Percentiles rank a stretch among this genome's conserved stretches.
Conservation (phyloP, 2,888 invertebrate species). For the Pterobdella sp. region DNA sequence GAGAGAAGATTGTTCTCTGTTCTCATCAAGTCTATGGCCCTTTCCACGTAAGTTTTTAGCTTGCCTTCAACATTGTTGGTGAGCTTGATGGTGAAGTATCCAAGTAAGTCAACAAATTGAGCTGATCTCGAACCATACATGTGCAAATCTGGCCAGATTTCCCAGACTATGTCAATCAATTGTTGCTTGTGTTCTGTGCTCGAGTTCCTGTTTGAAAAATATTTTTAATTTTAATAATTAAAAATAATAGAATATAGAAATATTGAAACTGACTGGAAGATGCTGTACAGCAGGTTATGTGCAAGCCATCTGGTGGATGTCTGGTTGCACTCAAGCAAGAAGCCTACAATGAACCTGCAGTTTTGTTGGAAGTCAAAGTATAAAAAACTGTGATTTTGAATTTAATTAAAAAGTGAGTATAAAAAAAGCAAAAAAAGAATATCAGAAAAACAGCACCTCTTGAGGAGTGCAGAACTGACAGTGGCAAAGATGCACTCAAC, state of each 20-base stretch:
- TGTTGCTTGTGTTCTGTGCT: slow-evolving; percentile 63
- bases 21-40: slow-evolving; percentile 73
- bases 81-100: slow-evolving; percentile 82
- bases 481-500: slow-evolving; percentile 66
- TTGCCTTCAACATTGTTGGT: slow-evolving; percentile 44
- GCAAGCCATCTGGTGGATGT: slow-evolving; percentile 91
- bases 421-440: background rate
- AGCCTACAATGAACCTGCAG: slow-evolving; percentile 72
- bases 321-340: slow-evolving; percentile 83
- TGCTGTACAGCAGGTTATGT: slow-evolving; percentile 58
- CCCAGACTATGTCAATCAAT: slow-evolving; percentile 76
- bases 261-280: slow-evolving; percentile 44
- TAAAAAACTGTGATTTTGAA: background rate
- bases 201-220: slow-evolving; percentile 25
- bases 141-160: slow-evolving; percentile 79
- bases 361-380: background rate
- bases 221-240: background rate
- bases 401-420: background rate
- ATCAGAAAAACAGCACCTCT: background rate
- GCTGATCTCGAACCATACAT: slow-evolving; percentile 86
- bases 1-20: slow-evolving; percentile 81
- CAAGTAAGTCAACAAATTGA: slow-evolving; percentile 90
- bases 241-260: background rate
- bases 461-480: slow-evolving; percentile 58
- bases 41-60: slow-evolving; percentile 66